Evolutionary conservation across 1,140 invertebrate genomes (phyloP), one percentile per base, ranked within the genome.

Genomic region (Pentalonia nigronervosa): DNA sequence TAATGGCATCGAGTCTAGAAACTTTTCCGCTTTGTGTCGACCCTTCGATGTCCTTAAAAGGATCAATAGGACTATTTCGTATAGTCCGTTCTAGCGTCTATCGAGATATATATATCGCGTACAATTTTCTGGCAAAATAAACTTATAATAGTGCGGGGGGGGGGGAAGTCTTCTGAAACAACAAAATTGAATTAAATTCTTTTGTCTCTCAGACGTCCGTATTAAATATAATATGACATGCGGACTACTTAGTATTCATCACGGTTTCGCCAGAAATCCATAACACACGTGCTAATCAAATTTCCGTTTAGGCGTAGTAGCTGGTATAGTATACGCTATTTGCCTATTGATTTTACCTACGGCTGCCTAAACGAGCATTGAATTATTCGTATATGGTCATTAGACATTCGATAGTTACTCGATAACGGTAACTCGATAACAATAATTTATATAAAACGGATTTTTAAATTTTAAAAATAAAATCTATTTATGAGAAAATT

Each of bases 171-270:
- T 67, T 53, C 50, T 53, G 20, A 21, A 45, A 8, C 45, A 48
- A 91, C 21, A 60, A 90, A 90, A 92, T 89, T 36, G 41, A 25
- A 56, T 56, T 14, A 34, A 91, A 83, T 84, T 92, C 91, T 84
- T 91, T 81, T 83, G 76, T 92, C 25, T 92, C 11, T 36, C 1
- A 47, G 41, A 34, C 45, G 25, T 48, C 25, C 36, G 11, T 81
- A 60, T 90, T 56, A 7, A 36, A 25, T n/a, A 81, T 21, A 20
- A 25, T 34, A 83, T 23, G 23, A 83, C 47, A 48, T 47, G 9
- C 20, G 20, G 1, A 45, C 91, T 83, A 50, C 47, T 92, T 92
- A 83, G 91, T 83, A 92, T 92, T 83, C 91, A 83, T 83, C 91
- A 53, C 20, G 3, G 45, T 81, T 50, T 76, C 91, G 36, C 25